phyloP scores from a whole-genome alignment of 1,140 invertebrate species.

The Solenopsis fugax region DNA sequence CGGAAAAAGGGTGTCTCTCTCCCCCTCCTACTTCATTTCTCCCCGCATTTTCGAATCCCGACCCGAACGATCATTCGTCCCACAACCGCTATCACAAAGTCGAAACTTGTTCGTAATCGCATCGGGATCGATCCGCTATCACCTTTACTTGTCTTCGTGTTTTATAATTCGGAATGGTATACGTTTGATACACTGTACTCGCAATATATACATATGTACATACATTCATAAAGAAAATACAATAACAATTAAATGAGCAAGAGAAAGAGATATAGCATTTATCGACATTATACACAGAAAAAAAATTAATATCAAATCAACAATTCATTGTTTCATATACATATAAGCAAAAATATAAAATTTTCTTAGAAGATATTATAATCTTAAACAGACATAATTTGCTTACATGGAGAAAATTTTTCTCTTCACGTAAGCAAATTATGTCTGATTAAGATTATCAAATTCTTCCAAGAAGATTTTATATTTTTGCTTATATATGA shows the following conservation, averaged over 20 bases:
- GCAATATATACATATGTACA: not conserved
- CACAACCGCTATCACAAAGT: conserved; percentile 29
- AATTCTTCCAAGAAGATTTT: too few species aligned
- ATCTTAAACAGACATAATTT: too few species aligned
- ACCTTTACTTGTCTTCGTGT: not conserved
- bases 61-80: conserved; percentile 18
- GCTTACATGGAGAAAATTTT: too few species aligned
- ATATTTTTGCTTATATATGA: too few species aligned
- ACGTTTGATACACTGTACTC: not conserved
- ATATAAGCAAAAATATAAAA: too few species aligned
- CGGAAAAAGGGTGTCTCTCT: conserved; percentile 1
- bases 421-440: too few species aligned
- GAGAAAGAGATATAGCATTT: too few species aligned
- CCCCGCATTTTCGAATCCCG: conserved; percentile 34
- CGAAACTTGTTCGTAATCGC: conserved; percentile 43
- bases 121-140: not conserved
- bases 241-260: not conserved
- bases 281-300: too few species aligned
- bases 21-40: not conserved
- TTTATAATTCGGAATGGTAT: conserved; percentile 25
- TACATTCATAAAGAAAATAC: not conserved
- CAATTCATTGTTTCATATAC: too few species aligned
- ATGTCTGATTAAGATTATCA: too few species aligned
- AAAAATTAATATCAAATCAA: too few species aligned
- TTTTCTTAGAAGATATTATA: too few species aligned